Base-by-base conservation (phyloP, 2,888 invertebrate genomes). In the Lepidonotus clava region DNA sequence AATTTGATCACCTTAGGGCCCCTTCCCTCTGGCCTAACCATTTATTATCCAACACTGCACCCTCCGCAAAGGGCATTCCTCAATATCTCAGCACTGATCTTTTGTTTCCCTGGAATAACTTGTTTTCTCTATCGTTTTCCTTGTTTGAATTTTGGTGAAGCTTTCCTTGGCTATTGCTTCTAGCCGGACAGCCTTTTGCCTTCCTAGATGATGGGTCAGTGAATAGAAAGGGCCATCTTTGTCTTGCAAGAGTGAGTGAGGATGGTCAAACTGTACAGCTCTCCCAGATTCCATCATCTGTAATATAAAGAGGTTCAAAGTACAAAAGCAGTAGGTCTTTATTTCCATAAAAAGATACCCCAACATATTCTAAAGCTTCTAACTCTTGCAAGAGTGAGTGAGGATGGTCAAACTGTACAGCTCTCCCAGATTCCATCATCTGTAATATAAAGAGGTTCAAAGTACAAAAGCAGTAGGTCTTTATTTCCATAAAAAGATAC, bases 341-440 rank as follows among this genome's bases (percentile, higher is more conserved):
- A n/a, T n/a, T n/a, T n/a, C n/a, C n/a, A n/a, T n/a, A n/a, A n/a
- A n/a, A n/a, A n/a, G n/a, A n/a, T n/a, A n/a, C n/a, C n/a, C n/a
- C n/a, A n/a, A n/a, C n/a, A n/a, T n/a, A n/a, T n/a, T n/a, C n/a
- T n/a, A n/a, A n/a, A n/a, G n/a, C 71, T 21, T 34, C 1, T 0
- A n/a, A 11, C 21, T 71, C 18, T 53, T 85, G 71, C 21, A 85
- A 41, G 1, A 85, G 71, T 21, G 32, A 8, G 76, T 85, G 71
- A 21, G 85, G 66, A 51, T 85, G 85, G 41, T 76, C 51, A 51
- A 85, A 85, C 51, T 85, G 28, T 5, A 34, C 28, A 21, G 51
- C 51, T 1, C 28, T 8, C 1, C 85, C 85, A 14, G 24, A 32
- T 1, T 46, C 85, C 11, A 85, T 46, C 34, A 85, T 53, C 85